Percentiles rank a stretch among this genome's conserved stretches.
phyloP scores from a whole-genome alignment of 2,888 invertebrate genomes.

The Octonoba sinensis region DNA sequence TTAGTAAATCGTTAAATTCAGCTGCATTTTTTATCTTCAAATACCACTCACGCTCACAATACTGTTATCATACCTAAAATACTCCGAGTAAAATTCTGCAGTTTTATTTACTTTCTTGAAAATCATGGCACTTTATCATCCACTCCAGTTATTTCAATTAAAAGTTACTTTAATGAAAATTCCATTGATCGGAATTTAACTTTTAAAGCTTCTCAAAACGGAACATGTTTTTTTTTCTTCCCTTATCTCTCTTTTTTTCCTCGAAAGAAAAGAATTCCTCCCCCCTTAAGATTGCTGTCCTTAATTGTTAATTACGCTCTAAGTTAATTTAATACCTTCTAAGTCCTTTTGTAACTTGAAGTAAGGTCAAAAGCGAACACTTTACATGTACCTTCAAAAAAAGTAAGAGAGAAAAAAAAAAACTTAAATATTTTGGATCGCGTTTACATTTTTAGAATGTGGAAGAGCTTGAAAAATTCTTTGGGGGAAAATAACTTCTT shows the following conservation, averaged over 20 bases:
- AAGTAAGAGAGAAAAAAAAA: not conserved
- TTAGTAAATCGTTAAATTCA: too few species aligned
- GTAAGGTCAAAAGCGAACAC: conserved; percentile 32
- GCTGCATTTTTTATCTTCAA: too few species aligned
- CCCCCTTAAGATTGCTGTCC: conserved; percentile 29
- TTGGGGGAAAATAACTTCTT: too few species aligned
- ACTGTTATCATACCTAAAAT: too few species aligned
- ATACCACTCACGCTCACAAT: too few species aligned
- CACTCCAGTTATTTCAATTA: conserved; percentile 52
- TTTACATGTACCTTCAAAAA: conserved; percentile 22
- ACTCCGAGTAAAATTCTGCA: too few species aligned
- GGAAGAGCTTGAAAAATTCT: too few species aligned
- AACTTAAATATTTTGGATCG: conserved; percentile 19
- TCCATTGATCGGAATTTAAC: conserved; percentile 52
- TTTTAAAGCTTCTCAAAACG: conserved; percentile 35
- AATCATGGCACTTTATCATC: not conserved
- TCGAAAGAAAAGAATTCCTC: not conserved
- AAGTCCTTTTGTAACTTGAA: conserved; percentile 28
- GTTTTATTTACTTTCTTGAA: too few species aligned
- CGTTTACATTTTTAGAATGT: conserved; percentile 34
- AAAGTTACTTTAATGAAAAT: conserved; percentile 51
- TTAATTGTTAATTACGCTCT: conserved; percentile 60
- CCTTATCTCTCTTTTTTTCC: not conserved
- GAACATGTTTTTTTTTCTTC: conserved; percentile 12
- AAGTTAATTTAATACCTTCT: conserved; percentile 58